Conservation (phyloP, 1,140 invertebrate species). For the Campoletis sonorensis region DNA sequence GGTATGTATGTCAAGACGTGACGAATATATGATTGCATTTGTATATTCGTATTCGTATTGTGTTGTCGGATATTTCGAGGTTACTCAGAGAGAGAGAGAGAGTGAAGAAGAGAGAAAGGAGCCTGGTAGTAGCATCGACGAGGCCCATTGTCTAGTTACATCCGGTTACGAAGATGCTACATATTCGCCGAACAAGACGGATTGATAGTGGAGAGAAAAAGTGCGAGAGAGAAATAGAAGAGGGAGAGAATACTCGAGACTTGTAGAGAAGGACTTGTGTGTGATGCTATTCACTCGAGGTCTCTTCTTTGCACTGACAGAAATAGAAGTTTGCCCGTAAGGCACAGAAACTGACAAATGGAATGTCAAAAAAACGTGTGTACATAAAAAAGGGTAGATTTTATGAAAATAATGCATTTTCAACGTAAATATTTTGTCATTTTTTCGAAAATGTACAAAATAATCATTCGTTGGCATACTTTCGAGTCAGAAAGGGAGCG, state of each 20-base stretch:
- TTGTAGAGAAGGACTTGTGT: constrained; percentile 55
- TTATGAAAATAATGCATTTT: background rate
- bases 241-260: constrained; percentile 20
- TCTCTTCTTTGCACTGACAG: constrained; percentile 48
- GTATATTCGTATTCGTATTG: background rate
- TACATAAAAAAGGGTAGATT: background rate
- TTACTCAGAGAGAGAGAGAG: background rate
- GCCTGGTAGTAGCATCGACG: constrained; percentile 2
- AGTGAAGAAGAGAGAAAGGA: background rate
- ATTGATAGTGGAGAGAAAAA: constrained; percentile 2
- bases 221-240: background rate
- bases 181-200: constrained; percentile 14
- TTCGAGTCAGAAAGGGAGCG: too few relatives aligned
- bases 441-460: too few relatives aligned
- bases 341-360: constrained; percentile 34
- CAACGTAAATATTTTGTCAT: too few relatives aligned
- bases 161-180: constrained; percentile 20
- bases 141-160: constrained; percentile 27
- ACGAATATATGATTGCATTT: background rate
- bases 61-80: constrained; percentile 8
- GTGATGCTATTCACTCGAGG: constrained; percentile 40
- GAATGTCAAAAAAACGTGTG: background rate
- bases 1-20: constrained; percentile 23
- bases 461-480: too few relatives aligned
- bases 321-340: constrained; percentile 64